These are phyloP conservation scores for Lagodon rhomboides DNA, from an alignment of 2,797 vertebrate genomes.

Conservation along the genomic window DNA sequence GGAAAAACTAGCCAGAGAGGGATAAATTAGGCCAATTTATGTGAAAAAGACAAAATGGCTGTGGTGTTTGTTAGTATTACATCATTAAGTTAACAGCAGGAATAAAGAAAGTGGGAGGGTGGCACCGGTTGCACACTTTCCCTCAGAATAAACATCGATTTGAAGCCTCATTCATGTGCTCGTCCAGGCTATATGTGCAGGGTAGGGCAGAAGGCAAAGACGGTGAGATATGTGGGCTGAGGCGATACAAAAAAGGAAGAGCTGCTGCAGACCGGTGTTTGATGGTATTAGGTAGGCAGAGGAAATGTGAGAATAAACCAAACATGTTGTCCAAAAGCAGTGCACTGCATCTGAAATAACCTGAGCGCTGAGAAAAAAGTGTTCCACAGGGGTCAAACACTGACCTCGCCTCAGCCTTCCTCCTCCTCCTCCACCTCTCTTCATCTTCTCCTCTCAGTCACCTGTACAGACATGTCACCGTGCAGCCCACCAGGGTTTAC, in stretches of 20 bases:
- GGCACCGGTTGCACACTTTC: conserved; percentile 17
- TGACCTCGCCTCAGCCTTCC: conserved; percentile 24
- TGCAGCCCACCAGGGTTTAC: conserved; percentile 53
- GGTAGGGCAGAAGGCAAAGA: conserved; percentile 40
- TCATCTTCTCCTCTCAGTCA: conserved; percentile 19
- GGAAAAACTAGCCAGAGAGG: neutral
- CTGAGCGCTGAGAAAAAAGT: conserved; percentile 12
- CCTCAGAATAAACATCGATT: conserved; percentile 37
- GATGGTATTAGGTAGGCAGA: conserved; percentile 55
- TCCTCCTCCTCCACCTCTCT: neutral
- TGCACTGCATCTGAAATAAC: conserved; percentile 13
- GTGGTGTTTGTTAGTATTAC: conserved; percentile 23
- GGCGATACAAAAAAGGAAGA: neutral
- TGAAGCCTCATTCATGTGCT: conserved; percentile 30
- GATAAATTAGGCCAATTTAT: neutral
- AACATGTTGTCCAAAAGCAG: conserved; percentile 6
- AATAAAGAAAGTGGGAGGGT: conserved; percentile 34
- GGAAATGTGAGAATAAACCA: conserved; percentile 30
- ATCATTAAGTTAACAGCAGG: conserved; percentile 27
- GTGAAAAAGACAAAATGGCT: conserved; percentile 22
- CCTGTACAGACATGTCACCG: conserved; percentile 53
- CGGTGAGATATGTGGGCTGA: conserved; percentile 58
- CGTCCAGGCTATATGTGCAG: conserved; percentile 46
- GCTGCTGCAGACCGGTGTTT: conserved; percentile 56
- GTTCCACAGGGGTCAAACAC: conserved; percentile 16